Percentiles rank a stretch among this genome's conserved stretches.
Conservation (phyloP, 2,888 invertebrate genomes). For the Sarcophaga carnaria region DNA sequence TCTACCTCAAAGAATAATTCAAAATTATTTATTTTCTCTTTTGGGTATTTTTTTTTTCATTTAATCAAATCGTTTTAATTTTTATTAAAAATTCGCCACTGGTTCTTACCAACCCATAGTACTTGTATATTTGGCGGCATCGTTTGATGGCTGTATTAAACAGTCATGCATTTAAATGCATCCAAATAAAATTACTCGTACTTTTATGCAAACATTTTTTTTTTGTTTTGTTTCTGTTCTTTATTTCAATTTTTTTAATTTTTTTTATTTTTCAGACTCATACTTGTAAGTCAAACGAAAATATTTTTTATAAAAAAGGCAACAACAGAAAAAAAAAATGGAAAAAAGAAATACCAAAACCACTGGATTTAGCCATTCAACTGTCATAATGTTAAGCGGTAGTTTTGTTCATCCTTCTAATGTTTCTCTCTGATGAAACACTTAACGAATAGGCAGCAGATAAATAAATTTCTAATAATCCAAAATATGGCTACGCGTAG, state of each 20-base stretch:
- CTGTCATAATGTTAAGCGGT: conserved; percentile 43
- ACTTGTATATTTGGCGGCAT: conserved; percentile 13
- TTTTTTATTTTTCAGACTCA: neutral
- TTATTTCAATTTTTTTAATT: too few species aligned
- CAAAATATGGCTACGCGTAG: too few species aligned
- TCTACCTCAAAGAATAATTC: too few species aligned
- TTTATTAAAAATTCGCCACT: neutral
- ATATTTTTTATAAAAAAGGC: conserved; percentile 9
- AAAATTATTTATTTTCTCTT: too few species aligned
- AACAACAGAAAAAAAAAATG: neutral
- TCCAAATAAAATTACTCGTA: conserved; percentile 18
- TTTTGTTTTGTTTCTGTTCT: too few species aligned
- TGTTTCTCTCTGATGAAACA: neutral
- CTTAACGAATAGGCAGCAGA: neutral
- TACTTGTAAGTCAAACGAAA: conserved; percentile 13
- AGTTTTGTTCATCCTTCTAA: conserved; percentile 11
- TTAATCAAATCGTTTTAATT: neutral
- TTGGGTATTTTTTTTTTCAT: neutral
- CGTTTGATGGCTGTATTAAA: conserved; percentile 20
- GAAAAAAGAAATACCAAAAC: neutral
- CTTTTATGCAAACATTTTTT: neutral
- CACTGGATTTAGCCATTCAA: conserved; percentile 38
- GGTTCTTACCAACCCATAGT: neutral
- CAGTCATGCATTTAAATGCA: conserved; percentile 41
- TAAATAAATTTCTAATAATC: too few species aligned